phyloP scores from a whole-genome alignment of 2,797 vertebrate genomes.

The Glyptemys insculpta region DNA sequence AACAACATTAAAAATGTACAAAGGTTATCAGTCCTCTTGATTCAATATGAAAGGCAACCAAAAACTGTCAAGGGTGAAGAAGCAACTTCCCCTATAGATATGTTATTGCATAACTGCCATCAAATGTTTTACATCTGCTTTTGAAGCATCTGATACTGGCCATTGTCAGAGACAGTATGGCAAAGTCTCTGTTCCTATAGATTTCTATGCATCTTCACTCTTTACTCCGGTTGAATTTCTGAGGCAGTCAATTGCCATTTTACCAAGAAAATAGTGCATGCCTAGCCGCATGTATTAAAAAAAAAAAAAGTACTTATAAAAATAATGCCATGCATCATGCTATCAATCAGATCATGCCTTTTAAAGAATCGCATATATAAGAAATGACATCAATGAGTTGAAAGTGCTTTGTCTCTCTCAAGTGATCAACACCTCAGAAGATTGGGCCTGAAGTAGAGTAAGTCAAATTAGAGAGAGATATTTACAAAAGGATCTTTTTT shows the following conservation, averaged over 20 bases:
- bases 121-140: not conserved
- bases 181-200: not conserved
- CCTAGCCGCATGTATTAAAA: not conserved
- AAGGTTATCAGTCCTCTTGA: not conserved
- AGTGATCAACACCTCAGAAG: not conserved
- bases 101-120: not conserved
- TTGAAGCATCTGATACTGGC: not conserved
- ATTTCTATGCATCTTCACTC: fast-evolving
- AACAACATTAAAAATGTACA: not conserved
- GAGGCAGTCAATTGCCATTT: not conserved
- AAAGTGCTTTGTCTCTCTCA: not conserved
- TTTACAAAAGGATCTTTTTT: not conserved
- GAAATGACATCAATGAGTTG: not conserved
- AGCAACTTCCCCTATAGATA: not conserved
- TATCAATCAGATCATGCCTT: not conserved
- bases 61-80: not conserved
- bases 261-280: not conserved
- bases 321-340: not conserved
- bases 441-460: not conserved
- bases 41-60: not conserved
- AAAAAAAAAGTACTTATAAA: not conserved
- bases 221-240: not conserved
- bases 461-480: not conserved
- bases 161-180: not conserved
- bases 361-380: not conserved